Percentiles rank a stretch among this genome's conserved stretches.
phyloP scores from a whole-genome alignment of 2,797 vertebrate genomes.

The Sylvia borin region DNA sequence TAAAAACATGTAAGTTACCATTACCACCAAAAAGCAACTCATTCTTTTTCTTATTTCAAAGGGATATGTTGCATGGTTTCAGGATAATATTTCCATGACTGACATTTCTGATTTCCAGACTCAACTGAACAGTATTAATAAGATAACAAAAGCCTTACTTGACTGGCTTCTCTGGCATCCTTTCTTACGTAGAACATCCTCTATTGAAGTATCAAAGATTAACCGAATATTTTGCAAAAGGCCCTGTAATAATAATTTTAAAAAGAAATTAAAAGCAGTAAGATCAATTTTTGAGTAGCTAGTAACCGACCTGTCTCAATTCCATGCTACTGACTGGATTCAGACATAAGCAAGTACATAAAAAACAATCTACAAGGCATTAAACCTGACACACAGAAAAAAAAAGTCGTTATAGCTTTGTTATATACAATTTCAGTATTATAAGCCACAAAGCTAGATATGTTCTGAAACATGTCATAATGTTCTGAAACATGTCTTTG shows the following conservation, averaged over 20 bases:
- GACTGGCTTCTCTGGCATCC: slow-evolving; percentile 86
- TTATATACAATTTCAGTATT: neutral
- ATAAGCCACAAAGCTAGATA: neutral
- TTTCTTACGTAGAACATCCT: slow-evolving; percentile 87
- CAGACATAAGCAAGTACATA: neutral
- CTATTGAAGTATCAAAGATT: slow-evolving; percentile 88
- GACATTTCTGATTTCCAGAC: neutral
- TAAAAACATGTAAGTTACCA: neutral
- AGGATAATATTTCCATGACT: neutral
- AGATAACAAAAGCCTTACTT: slow-evolving; percentile 77
- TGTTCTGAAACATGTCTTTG: too few species aligned
- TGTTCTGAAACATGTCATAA: neutral
- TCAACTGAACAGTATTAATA: neutral
- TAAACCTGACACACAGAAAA: neutral
- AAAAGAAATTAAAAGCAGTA: neutral
- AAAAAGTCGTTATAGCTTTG: neutral
- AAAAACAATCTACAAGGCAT: neutral
- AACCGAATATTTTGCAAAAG: slow-evolving; percentile 91
- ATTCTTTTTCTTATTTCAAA: neutral
- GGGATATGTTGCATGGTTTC: neutral
- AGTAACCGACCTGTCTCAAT: neutral
- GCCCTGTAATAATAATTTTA: slow-evolving; percentile 81
- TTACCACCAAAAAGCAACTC: neutral
- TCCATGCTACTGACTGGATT: neutral
- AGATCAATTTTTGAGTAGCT: neutral